Percentiles rank a stretch among this genome's conserved stretches.
Conservation (phyloP, 2,888 invertebrate genomes). For the Pristionchus arcanus region DNA sequence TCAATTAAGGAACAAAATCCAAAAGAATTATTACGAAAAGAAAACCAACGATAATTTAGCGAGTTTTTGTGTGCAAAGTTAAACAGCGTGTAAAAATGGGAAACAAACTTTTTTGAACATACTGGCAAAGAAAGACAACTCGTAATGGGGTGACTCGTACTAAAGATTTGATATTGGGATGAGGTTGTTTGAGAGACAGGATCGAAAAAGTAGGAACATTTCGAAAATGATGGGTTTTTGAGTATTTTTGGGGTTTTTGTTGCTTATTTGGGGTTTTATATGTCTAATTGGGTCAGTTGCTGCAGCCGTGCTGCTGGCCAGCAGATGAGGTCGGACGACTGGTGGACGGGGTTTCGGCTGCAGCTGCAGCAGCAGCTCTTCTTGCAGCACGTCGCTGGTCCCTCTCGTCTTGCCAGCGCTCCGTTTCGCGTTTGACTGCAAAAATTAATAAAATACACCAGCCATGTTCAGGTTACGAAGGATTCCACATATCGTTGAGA, state of each 20-base stretch:
- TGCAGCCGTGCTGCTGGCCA: too few relatives aligned
- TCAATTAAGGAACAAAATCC: too few relatives aligned
- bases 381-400: background rate
- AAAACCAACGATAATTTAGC: background rate
- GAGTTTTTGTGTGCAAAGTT: background rate
- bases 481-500: background rate
- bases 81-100: background rate
- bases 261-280: too few relatives aligned
- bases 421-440: conserved; percentile 22
- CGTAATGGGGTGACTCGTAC: too few relatives aligned
- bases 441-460: background rate
- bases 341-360: background rate
- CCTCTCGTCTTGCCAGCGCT: background rate
- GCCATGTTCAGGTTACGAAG: background rate
- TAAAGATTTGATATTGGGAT: background rate
- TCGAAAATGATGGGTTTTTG: too few relatives aligned
- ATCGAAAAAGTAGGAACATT: background rate
- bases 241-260: too few relatives aligned
- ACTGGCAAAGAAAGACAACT: background rate
- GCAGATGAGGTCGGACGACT: background rate
- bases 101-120: background rate
- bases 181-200: background rate
- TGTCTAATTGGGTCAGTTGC: too few relatives aligned
- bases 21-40: too few relatives aligned
- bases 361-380: conserved; percentile 22